These are phyloP conservation scores for Cnemophilus loriae DNA, from an alignment of 2,113 vertebrate genomes.

Conservation along the genomic window DNA sequence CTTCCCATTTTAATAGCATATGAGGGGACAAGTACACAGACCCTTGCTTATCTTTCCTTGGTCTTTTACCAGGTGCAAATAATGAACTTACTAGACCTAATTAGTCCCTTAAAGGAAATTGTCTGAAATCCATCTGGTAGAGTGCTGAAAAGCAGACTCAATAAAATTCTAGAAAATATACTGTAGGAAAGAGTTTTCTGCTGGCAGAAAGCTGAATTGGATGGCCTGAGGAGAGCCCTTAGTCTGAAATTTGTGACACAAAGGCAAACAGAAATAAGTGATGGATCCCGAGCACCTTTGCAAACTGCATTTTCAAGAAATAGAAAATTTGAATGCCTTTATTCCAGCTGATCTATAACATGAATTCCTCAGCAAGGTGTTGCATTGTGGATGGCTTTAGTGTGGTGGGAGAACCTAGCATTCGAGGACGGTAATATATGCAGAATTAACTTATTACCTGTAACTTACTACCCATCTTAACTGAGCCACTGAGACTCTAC, in stretches of 20 bases:
- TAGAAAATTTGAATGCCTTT: neutral
- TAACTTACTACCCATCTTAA: neutral
- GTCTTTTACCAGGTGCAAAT: neutral
- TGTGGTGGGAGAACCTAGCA: neutral
- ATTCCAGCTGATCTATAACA: neutral
- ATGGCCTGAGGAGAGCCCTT: neutral
- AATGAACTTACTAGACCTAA: conserved; percentile 11
- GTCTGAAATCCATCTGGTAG: conserved; percentile 19
- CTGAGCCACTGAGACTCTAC: neutral
- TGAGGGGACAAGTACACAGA: neutral
- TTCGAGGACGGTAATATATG: neutral
- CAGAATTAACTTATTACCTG: neutral
- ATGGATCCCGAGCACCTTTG: neutral
- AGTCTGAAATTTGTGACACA: neutral
- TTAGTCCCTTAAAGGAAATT: conserved; percentile 13
- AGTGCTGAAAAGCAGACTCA: conserved; percentile 2
- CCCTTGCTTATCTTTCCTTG: neutral
- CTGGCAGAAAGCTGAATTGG: conserved; percentile 16
- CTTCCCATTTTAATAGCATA: neutral
- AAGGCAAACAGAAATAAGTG: neutral
- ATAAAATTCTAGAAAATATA: conserved; percentile 11
- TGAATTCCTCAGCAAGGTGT: neutral
- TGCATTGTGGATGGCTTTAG: neutral
- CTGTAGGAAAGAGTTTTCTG: neutral
- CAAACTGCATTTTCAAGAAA: neutral